Base-by-base conservation (phyloP, 1,140 invertebrate genomes). In the Formica exsecta region DNA sequence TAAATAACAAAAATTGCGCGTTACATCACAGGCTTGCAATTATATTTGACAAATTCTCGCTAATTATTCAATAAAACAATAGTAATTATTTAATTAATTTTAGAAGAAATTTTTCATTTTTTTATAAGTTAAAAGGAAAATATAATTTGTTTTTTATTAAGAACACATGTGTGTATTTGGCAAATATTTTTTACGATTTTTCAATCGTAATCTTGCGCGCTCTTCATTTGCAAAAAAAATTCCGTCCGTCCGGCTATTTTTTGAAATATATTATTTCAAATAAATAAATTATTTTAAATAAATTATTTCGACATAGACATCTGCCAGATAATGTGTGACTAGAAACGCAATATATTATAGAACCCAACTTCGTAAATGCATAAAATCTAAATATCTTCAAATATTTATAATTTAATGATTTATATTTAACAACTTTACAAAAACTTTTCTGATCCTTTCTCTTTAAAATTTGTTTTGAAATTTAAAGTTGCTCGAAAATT, bases 21-120 rank as follows among this genome's bases (percentile, higher is more conserved):
- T 38, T 75, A 22, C 9, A 16, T 19, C 7, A 29, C n/a, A 7
- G 25, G 29, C 44, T 65, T 65, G 32, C 32, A 79, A 68, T 66
- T 8, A 19, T 8, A 11, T 66, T 66, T 68, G 38, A 66, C 1
- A 79, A 79, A 62, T 13, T 66, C n/a, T 13, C 13, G 41, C 29
- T 79, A 79, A 79, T 79, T 79, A 79, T n/a, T 51, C n/a, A 48
- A 13, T n/a, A 13, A 66, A 36, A 79, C 13, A 65, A 77, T 59
- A 59, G 25, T 9, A 32, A 77, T 48, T 29, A 48, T 22, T 80
- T 54, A 54, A 5, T 19, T 8, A 7, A 79, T 79, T 38, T 9
- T 32, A 32, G 29, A 32, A 32, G 3, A 32, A 32, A 22, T 22
- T 32, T 32, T 32, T 32, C 3, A 32, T 32, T 32, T 32, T 32